phyloP scores from a whole-genome alignment of 2,888 invertebrate genomes.

The Cephalotes varians region DNA sequence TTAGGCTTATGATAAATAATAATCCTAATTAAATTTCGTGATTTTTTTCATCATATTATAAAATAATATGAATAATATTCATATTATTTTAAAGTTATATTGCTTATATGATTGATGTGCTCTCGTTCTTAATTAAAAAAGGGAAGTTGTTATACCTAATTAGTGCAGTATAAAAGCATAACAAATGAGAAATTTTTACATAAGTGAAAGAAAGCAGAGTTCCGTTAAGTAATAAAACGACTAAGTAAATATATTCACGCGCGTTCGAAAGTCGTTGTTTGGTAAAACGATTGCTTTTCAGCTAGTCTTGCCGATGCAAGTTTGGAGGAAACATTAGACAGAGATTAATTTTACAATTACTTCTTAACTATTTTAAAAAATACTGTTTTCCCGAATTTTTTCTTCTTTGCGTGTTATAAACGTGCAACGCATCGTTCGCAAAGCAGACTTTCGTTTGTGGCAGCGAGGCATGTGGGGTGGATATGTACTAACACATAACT shows the following conservation, averaged over 20 bases:
- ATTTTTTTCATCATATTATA: background rate
- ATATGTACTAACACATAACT: conserved; percentile 45
- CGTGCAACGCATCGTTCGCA: background rate
- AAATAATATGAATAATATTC: background rate
- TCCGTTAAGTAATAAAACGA: conserved; percentile 23
- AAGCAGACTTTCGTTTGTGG: conserved; percentile 9
- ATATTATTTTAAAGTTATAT: conserved; percentile 3
- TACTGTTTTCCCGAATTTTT: background rate
- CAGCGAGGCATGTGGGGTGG: conserved; percentile 13
- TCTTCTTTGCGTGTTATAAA: background rate
- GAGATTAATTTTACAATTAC: conserved; percentile 8
- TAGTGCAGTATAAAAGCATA: conserved; percentile 1
- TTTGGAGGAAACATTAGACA: background rate
- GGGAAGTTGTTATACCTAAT: conserved; percentile 36
- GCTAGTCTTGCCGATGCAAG: background rate
- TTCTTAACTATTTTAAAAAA: background rate
- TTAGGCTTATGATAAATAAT: background rate
- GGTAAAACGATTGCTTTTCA: background rate
- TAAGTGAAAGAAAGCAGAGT: conserved; percentile 13
- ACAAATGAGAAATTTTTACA: conserved; percentile 39
- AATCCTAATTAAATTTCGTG: background rate
- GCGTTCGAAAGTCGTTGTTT: background rate
- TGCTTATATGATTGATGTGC: background rate
- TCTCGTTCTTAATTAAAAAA: background rate
- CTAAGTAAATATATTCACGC: background rate